Evolutionary conservation across 2,797 vertebrate species (phyloP), one percentile per base, ranked within the genome.

Genomic region (Bucorvus abyssinicus): DNA sequence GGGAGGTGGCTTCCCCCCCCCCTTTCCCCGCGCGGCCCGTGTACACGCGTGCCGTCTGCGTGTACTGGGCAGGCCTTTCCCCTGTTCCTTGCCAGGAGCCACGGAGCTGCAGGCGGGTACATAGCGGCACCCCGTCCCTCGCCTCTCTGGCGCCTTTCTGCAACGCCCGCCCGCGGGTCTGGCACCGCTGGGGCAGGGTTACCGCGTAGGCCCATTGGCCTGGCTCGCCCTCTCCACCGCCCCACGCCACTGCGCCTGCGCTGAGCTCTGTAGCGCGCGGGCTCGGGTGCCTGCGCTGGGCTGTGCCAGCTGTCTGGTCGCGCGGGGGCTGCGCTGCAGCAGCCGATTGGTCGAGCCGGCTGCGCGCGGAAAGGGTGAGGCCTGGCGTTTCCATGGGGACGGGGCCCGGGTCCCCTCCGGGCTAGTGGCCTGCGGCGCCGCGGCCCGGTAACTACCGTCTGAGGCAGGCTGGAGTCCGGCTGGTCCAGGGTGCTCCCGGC

Each of bases 61-160:
- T 32, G 60, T 15, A 1, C 4, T 3, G 17, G 4, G 2, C 3
- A 3, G 9, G 24, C 34, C 40, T 15, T 26, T 2, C 7, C 26
- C 18, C 2, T 16, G 27, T 7, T 73, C 21, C 42, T 55, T 5
- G 15, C 7, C 23, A 27, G 17, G 36, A 77, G 22, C 11, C 5
- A 6, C 26, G 1, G 70, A 38, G 29, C 32, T 9, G 24, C 15
- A 2, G 55, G 4, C 6, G 42, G 67, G 23, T 42, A 26, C 34
- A 7, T 44, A 9, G 9, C 32, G 2, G 4, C 6, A 7, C 10
- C 14, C 14, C 9, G 1, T 4, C 19, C 22, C 24, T 24, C 49
- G 14, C 49, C 24, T 50, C 47, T 49, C 47, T n/a, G n/a, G n/a
- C n/a, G n/a, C n/a, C n/a, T n/a, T n/a, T n/a, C n/a, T n/a, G n/a